phyloP scores from a whole-genome alignment of 2,888 invertebrate species.

The Scelioninae gen. 2 region DNA sequence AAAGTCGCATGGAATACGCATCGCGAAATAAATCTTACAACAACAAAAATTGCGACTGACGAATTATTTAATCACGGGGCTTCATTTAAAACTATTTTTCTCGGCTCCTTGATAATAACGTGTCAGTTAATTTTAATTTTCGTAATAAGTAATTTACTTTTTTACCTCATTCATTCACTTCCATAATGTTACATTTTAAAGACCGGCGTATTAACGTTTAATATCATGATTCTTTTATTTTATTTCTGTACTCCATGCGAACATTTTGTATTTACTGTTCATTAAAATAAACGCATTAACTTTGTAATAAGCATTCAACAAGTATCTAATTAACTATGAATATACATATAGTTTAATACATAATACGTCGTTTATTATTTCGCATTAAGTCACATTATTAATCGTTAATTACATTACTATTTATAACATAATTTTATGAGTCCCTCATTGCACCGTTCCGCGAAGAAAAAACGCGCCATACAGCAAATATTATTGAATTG shows the following conservation, averaged over 20 bases:
- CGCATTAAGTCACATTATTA: constrained; percentile 24
- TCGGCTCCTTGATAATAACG: constrained; percentile 11
- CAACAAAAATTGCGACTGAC: constrained; percentile 1
- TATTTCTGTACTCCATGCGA: constrained; percentile 26
- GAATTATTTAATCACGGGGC: not conserved
- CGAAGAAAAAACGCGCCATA: too few relatives aligned
- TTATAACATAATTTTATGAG: constrained; percentile 19
- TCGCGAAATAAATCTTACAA: constrained; percentile 17
- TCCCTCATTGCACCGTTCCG: too few relatives aligned
- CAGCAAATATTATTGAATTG: too few relatives aligned
- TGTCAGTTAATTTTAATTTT: constrained; percentile 11
- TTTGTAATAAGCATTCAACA: constrained; percentile 55
- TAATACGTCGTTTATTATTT: constrained; percentile 45
- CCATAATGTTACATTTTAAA: constrained; percentile 19
- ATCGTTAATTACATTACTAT: constrained; percentile 37
- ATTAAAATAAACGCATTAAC: constrained; percentile 53
- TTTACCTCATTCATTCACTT: constrained; percentile 3
- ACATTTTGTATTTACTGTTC: constrained; percentile 26
- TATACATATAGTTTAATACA: constrained; percentile 40
- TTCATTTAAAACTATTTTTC: constrained; percentile 1
- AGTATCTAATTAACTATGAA: constrained; percentile 54
- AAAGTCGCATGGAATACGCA: too few relatives aligned
- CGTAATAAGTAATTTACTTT: constrained; percentile 19
- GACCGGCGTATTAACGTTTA: constrained; percentile 18
- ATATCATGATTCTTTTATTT: constrained; percentile 43